A percentile compares a stretch with the other conserved stretches of the same genome.
Conservation (phyloP, 1,140 invertebrate species). For the Popillia japonica region DNA sequence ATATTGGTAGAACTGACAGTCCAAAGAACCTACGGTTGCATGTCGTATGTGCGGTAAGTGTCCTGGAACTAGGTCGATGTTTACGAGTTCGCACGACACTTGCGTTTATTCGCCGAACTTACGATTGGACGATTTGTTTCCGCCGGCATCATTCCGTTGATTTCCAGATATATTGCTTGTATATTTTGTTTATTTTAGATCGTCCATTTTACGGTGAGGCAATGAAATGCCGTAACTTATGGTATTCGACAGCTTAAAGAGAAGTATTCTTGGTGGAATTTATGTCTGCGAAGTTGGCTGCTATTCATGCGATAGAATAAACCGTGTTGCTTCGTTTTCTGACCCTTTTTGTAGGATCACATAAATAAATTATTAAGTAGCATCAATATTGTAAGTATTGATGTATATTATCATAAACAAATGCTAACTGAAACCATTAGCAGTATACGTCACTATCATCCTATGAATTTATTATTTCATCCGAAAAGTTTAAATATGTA, state of each 20-base stretch:
- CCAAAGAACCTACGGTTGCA: background rate
- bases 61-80: conserved; percentile 28
- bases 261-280: background rate
- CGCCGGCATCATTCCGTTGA: conserved; percentile 16
- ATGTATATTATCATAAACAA: too few species aligned
- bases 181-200: conserved; percentile 18
- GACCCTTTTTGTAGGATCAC: too few species aligned
- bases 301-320: too few species aligned
- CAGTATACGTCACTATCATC: too few species aligned
- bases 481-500: too few species aligned
- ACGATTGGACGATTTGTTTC: conserved; percentile 31
- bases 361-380: too few species aligned
- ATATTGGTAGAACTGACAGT: background rate
- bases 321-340: too few species aligned
- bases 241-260: background rate
- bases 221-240: background rate
- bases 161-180: conserved; percentile 28
- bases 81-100: conserved; percentile 28
- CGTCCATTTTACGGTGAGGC: background rate
- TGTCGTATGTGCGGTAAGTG: background rate
- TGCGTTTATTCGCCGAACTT: conserved; percentile 28
- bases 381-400: too few species aligned
- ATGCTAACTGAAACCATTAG: too few species aligned
- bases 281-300: background rate
- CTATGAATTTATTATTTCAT: too few species aligned